phyloP scores from a whole-genome alignment of 2,888 invertebrate species.

The Cosmopolites sordidus region DNA sequence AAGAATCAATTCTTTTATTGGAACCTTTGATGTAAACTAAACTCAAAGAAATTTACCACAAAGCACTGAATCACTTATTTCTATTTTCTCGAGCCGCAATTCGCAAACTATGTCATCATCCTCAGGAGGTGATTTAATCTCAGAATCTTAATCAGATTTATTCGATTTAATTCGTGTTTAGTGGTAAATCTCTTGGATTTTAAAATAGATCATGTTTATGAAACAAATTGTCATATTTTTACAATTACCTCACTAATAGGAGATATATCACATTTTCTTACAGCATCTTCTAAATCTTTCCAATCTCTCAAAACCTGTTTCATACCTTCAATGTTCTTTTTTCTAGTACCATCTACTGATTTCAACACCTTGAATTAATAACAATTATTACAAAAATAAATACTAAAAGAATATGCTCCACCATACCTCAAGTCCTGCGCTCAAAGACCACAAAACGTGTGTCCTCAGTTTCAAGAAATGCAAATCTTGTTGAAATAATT shows the following conservation, averaged over 20 bases:
- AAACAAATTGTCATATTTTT: background rate
- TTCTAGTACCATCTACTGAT: slow-evolving; percentile 38
- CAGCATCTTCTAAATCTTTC: slow-evolving; percentile 32
- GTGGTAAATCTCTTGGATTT: no score
- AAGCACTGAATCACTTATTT: no score
- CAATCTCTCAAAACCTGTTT: slow-evolving; percentile 36
- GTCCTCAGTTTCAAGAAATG: slow-evolving; percentile 41
- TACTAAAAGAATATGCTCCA: no score
- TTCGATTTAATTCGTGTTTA: no score
- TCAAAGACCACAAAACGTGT: slow-evolving; percentile 36
- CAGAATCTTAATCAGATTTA: no score
- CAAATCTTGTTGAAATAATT: slow-evolving; percentile 40
- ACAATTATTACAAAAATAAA: background rate
- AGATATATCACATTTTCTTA: slow-evolving; percentile 9
- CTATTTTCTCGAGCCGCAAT: no score
- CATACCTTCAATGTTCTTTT: slow-evolving; percentile 37
- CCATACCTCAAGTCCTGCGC: slow-evolving; percentile 36
- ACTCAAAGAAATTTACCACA: no score
- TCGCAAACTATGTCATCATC: no score
- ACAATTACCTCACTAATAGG: slow-evolving; percentile 17
- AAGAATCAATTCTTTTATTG: no score
- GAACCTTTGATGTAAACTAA: no score
- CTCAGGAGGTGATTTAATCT: no score
- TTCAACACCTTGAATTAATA: slow-evolving; percentile 26
- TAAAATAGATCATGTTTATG: no score